A percentile compares a stretch with the other conserved stretches of the same genome.
phyloP scores from a whole-genome alignment of 2,113 vertebrate genomes.

The Corythoichthys intestinalis region DNA sequence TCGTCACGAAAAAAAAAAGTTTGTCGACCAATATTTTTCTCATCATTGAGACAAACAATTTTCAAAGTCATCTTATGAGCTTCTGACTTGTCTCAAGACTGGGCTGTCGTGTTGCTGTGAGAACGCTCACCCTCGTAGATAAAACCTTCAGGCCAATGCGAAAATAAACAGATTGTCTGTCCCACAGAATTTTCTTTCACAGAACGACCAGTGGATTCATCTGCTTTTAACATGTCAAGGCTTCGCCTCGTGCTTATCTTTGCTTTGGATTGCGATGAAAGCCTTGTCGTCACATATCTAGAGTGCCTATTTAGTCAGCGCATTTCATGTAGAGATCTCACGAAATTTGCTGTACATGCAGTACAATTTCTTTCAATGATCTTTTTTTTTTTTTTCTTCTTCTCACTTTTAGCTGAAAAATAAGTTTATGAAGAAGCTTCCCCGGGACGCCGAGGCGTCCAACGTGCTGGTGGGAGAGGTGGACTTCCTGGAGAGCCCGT shows the following conservation, averaged over 20 bases:
- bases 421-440: constrained; percentile 98
- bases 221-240: background rate
- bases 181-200: background rate
- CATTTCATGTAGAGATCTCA: too few species aligned
- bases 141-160: constrained; percentile 8
- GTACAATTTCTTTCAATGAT: background rate
- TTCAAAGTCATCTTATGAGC: background rate
- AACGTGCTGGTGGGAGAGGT: constrained; percentile 96
- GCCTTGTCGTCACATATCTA: too few species aligned
- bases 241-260: background rate
- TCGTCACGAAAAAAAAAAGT: too few species aligned
- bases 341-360: too few species aligned
- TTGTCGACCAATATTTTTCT: too few species aligned
- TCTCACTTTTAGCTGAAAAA: constrained; percentile 83
- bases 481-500: constrained; percentile 89
- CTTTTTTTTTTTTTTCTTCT: too few species aligned
- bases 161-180: constrained; percentile 35
- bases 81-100: background rate
- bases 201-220: background rate
- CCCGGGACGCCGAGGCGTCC: constrained; percentile 93
- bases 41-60: too few species aligned
- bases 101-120: constrained; percentile 10
- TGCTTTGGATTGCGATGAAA: too few species aligned
- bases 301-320: too few species aligned
- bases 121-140: constrained; percentile 12